A percentile compares a stretch with the other conserved stretches of the same genome.
Evolutionary conservation across 2,797 vertebrate species (phyloP).

Genomic region (Valencia hispanica): DNA sequence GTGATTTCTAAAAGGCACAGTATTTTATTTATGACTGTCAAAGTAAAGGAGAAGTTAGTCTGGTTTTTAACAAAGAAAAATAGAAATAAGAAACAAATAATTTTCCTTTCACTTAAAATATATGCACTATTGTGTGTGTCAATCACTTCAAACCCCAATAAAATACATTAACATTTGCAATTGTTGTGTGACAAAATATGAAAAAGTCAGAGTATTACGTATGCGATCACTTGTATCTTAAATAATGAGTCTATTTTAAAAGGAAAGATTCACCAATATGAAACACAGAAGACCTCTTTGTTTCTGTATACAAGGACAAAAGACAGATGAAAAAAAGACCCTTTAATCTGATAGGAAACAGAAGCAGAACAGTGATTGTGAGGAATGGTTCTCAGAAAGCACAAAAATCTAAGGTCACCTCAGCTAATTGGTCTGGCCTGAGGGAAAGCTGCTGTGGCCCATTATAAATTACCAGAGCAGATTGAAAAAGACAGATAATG

Average conservation of each 20-base stretch:
- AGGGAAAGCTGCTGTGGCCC: slow-evolving; percentile 40
- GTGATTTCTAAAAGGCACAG: no score
- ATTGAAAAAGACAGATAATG: slow-evolving; percentile 37
- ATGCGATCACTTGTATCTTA: neutral
- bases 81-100: no score
- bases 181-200: neutral
- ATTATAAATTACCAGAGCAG: slow-evolving; percentile 20
- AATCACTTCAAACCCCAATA: neutral
- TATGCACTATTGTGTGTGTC: neutral
- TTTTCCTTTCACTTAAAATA: neutral
- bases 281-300: neutral
- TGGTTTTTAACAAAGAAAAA: no score
- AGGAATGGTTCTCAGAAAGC: slow-evolving; percentile 33
- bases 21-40: no score
- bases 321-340: neutral
- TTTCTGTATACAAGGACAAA: neutral
- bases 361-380: slow-evolving; percentile 30
- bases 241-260: neutral
- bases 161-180: neutral
- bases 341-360: slow-evolving; percentile 40
- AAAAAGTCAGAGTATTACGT: neutral
- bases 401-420: slow-evolving; percentile 58
- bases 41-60: no score
- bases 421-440: slow-evolving; percentile 43
- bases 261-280: neutral